A percentile compares a stretch with the other conserved stretches of the same genome.
Evolutionary conservation across 2,888 invertebrate genomes (phyloP).

Genomic region (Drosophila bunnanda): DNA sequence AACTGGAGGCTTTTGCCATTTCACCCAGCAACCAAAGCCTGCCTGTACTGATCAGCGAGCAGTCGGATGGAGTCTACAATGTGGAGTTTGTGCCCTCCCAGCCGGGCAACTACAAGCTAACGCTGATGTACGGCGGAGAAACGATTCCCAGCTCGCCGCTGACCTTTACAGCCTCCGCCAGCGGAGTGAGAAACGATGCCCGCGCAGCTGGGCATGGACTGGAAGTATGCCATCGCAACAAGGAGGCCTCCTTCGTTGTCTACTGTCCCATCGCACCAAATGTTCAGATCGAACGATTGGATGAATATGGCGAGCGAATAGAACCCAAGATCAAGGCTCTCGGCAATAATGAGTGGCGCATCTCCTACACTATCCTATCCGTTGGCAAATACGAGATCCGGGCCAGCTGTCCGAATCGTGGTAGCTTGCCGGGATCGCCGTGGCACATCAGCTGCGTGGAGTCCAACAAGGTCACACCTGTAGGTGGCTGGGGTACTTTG

Average conservation of each 20-base stretch:
- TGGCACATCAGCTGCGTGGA: slow-evolving; percentile 88
- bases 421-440: slow-evolving; percentile 91
- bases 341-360: slow-evolving; percentile 92
- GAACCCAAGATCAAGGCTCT: slow-evolving; percentile 85
- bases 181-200: slow-evolving; percentile 85
- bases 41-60: slow-evolving; percentile 90
- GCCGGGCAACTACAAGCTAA: slow-evolving; percentile 88
- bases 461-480: slow-evolving; percentile 84
- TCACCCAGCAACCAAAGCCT: slow-evolving; percentile 94
- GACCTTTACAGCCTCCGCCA: slow-evolving; percentile 87
- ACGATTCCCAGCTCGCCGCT: slow-evolving; percentile 86
- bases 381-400: slow-evolving; percentile 96
- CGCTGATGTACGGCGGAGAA: slow-evolving; percentile 89
- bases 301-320: slow-evolving; percentile 84
- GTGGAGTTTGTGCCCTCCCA: slow-evolving; percentile 94
- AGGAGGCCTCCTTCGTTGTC: slow-evolving; percentile 90
- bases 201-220: slow-evolving; percentile 89
- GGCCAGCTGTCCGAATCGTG: slow-evolving; percentile 88
- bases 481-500: slow-evolving; percentile 95
- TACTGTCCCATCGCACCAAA: slow-evolving; percentile 86
- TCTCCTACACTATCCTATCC: slow-evolving; percentile 95
- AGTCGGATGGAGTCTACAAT: slow-evolving; percentile 89
- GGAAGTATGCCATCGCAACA: slow-evolving; percentile 89
- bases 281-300: slow-evolving; percentile 87
- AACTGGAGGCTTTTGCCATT: slow-evolving; percentile 94